Conservation (phyloP, 1,140 invertebrate species). For the Eubasilissa regina region DNA sequence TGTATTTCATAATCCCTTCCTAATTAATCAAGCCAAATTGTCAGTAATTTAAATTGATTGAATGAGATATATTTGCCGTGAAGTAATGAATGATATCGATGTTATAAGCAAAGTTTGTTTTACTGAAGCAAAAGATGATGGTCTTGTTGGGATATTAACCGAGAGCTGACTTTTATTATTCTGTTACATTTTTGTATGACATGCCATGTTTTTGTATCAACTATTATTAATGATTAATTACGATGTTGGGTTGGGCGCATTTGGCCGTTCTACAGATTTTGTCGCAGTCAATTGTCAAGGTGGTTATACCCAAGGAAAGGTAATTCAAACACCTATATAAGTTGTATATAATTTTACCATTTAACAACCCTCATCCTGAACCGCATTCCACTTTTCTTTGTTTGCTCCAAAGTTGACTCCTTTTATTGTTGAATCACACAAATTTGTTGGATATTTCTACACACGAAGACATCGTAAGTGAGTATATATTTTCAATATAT, state of each 20-base stretch:
- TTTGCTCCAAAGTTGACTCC: slow-evolving; percentile 19
- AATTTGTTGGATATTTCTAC: slow-evolving; percentile 8
- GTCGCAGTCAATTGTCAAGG: slow-evolving; percentile 94
- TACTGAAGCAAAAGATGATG: too few species aligned
- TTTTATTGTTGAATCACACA: slow-evolving; percentile 8
- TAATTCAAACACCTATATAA: slow-evolving; percentile 62
- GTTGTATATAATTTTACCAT: slow-evolving; percentile 43
- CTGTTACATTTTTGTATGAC: not conserved
- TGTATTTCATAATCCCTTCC: too few species aligned
- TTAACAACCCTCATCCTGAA: not conserved
- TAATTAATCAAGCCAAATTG: too few species aligned
- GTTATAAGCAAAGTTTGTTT: too few species aligned
- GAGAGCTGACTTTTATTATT: too few species aligned
- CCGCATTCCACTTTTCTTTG: slow-evolving; percentile 17
- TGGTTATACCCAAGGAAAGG: slow-evolving; percentile 96
- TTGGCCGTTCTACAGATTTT: slow-evolving; percentile 79
- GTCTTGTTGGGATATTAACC: too few species aligned
- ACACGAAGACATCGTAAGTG: slow-evolving; percentile 28
- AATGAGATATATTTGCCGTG: too few species aligned
- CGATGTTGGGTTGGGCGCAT: slow-evolving; percentile 57
- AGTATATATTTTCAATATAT: slow-evolving; percentile 35
- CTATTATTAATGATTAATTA: slow-evolving; percentile 61
- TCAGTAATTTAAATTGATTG: too few species aligned
- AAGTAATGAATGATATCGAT: too few species aligned
- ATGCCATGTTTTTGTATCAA: slow-evolving; percentile 39